phyloP scores from a whole-genome alignment of 1,140 invertebrate genomes.

The Nasonia giraulti region DNA sequence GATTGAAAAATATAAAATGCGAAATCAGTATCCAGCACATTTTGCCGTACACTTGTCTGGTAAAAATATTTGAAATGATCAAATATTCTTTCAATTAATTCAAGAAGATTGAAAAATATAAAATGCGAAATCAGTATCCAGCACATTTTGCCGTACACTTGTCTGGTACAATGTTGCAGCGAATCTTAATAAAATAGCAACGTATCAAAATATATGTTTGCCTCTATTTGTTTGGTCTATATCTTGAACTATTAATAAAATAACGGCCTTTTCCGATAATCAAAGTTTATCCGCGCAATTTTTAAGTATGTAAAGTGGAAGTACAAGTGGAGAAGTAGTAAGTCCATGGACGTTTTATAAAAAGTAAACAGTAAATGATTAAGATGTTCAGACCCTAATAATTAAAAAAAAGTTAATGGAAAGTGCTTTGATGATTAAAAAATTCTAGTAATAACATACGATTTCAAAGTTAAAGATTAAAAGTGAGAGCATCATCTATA shows the following conservation, averaged over 20 bases:
- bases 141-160: constrained; percentile 56
- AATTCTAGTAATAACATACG: constrained; percentile 8
- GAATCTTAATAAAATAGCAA: constrained; percentile 68
- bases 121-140: constrained; percentile 42
- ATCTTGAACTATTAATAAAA: constrained; percentile 67
- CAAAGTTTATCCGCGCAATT: constrained; percentile 5
- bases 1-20: constrained; percentile 14
- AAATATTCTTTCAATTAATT: too few relatives aligned
- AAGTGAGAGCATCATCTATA: constrained; percentile 1
- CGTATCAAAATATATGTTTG: constrained; percentile 73
- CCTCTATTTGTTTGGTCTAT: constrained; percentile 67
- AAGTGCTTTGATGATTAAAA: neutral
- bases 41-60: constrained; percentile 55
- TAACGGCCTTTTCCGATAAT: constrained; percentile 53
- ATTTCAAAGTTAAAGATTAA: constrained; percentile 6
- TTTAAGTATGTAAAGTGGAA: constrained; percentile 49
- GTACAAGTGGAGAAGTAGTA: constrained; percentile 46
- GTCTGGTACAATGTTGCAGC: constrained; percentile 56
- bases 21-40: constrained; percentile 53
- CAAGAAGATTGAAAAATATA: constrained; percentile 25
- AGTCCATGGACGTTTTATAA: constrained; percentile 36
- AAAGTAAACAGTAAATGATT: constrained; percentile 35
- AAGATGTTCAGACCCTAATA: constrained; percentile 22
- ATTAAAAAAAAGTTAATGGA: constrained; percentile 39
- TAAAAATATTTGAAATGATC: too few relatives aligned